A percentile compares a stretch with the other conserved stretches of the same genome.
These are phyloP conservation scores for Sisyra nigra DNA, from an alignment of 2,888 invertebrate genomes.

Conservation along the genomic window DNA sequence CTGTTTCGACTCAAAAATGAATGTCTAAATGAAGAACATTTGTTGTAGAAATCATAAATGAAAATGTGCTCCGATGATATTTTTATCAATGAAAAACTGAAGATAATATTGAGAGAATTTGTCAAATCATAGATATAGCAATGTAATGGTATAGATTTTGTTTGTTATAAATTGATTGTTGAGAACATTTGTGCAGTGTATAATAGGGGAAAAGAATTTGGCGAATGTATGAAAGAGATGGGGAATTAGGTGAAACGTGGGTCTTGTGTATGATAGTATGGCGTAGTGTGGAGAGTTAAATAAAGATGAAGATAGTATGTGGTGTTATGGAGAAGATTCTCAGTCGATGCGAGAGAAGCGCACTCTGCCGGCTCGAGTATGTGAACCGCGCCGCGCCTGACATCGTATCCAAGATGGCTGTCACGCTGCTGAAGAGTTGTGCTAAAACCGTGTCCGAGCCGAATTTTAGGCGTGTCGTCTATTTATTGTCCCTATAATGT, in stretches of 20 bases:
- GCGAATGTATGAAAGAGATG: not conserved
- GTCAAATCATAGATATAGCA: too few relatives aligned
- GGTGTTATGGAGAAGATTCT: not conserved
- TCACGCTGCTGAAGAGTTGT: slow-evolving; percentile 50
- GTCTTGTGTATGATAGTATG: not conserved
- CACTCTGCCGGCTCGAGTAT: not conserved
- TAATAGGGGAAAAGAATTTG: slow-evolving; percentile 5
- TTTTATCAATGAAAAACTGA: too few relatives aligned
- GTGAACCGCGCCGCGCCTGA: slow-evolving; percentile 28
- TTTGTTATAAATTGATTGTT: slow-evolving; percentile 9
- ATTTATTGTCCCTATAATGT: slow-evolving; percentile 43
- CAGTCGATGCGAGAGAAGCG: not conserved
- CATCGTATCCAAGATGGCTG: slow-evolving; percentile 65
- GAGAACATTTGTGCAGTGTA: slow-evolving; percentile 8
- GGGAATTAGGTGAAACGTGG: not conserved
- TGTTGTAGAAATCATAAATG: too few relatives aligned
- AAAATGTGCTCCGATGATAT: too few relatives aligned
- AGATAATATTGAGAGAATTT: too few relatives aligned
- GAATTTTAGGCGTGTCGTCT: slow-evolving; percentile 61
- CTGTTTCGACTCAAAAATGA: too few relatives aligned
- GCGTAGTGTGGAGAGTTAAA: not conserved
- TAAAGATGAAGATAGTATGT: not conserved
- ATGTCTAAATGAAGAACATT: too few relatives aligned
- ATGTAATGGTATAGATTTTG: slow-evolving; percentile 6
- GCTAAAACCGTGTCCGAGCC: slow-evolving; percentile 46